These are phyloP conservation scores for Propithecus perrieri DNA, from an alignment of 2,797 vertebrate species.

Conservation along the genomic window DNA sequence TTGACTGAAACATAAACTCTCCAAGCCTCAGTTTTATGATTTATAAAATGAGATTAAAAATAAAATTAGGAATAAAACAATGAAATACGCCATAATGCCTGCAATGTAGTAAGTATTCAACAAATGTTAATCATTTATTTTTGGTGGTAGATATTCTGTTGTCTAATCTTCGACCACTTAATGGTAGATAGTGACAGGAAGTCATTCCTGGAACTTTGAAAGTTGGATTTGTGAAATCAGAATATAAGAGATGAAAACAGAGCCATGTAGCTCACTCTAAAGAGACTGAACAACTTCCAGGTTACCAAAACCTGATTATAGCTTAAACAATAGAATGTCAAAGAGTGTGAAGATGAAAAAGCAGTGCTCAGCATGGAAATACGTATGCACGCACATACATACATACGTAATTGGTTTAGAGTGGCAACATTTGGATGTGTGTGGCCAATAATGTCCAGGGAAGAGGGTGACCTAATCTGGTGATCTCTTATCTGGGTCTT, in stretches of 20 bases:
- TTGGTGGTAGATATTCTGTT: conserved; percentile 32
- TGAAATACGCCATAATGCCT: background rate
- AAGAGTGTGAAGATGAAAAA: background rate
- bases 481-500: background rate
- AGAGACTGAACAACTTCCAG: background rate
- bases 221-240: background rate
- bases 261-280: background rate
- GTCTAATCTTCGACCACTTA: background rate
- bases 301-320: background rate
- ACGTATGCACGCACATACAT: background rate
- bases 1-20: background rate
- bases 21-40: conserved; percentile 14
- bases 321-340: background rate
- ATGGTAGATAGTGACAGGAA: conserved; percentile 18
- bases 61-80: conserved; percentile 36
- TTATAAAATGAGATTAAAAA: conserved; percentile 43
- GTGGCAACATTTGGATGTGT: background rate
- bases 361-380: background rate
- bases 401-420: background rate
- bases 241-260: conserved; percentile 9
- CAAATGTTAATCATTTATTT: conserved; percentile 47
- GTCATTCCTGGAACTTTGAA: conserved; percentile 30
- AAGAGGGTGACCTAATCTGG: background rate
- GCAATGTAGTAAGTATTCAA: background rate
- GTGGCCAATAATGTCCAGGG: background rate